Conservation (phyloP, 2,888 invertebrate species). For the Notodonta ziczac region DNA sequence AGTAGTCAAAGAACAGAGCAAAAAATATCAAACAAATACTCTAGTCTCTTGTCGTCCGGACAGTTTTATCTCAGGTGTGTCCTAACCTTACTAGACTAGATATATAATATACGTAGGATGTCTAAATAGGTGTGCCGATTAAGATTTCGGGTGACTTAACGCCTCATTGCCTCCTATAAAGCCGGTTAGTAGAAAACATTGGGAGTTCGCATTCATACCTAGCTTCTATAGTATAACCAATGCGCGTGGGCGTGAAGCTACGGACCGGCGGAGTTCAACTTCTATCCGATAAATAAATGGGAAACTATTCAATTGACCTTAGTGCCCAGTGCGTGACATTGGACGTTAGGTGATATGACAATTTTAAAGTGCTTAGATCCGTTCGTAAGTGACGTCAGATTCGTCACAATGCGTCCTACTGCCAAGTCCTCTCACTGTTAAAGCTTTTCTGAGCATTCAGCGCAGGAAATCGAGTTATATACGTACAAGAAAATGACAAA, state of each 20-base stretch:
- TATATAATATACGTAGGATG: neutral
- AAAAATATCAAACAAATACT: neutral
- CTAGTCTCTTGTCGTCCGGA: neutral
- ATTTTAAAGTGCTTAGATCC: neutral
- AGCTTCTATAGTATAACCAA: neutral
- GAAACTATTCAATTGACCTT: neutral
- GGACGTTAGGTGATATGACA: neutral
- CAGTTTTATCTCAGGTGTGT: neutral
- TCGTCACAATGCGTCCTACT: neutral
- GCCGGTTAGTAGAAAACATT: neutral
- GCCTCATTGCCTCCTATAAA: neutral
- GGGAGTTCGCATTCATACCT: neutral
- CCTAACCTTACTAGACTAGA: neutral
- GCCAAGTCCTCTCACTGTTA: conserved; percentile 2
- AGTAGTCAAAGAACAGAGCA: neutral
- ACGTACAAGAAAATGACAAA: neutral
- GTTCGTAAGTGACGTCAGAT: neutral
- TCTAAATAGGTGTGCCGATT: neutral
- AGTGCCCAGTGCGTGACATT: neutral
- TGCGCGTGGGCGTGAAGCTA: neutral
- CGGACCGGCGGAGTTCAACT: neutral
- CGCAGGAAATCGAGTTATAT: neutral
- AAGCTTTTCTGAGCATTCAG: neutral
- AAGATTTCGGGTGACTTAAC: neutral
- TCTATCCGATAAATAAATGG: neutral